These are phyloP conservation scores for Zapus hudsonius DNA, from an alignment of 2,113 vertebrate species.

Conservation along the genomic window DNA sequence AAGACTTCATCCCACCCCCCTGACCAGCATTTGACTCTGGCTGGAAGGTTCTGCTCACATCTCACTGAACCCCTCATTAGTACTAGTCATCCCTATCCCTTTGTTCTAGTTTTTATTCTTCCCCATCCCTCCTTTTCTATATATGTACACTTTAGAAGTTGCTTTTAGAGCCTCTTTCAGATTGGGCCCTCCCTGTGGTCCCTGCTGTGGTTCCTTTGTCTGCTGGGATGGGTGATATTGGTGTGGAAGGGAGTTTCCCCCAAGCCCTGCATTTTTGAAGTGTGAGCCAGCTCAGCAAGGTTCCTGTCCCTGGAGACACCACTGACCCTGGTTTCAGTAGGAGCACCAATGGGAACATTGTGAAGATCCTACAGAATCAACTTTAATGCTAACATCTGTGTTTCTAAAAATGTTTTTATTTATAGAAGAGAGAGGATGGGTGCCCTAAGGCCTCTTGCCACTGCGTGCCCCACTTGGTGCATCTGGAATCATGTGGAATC, in stretches of 20 bases:
- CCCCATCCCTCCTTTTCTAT: background rate
- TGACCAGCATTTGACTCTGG: background rate
- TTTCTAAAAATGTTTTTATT: background rate
- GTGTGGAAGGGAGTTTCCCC: background rate
- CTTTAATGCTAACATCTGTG: background rate
- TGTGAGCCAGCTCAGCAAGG: background rate
- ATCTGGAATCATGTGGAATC: no score
- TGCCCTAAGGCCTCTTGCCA: no score
- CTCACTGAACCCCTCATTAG: background rate
- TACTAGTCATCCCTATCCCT: background rate
- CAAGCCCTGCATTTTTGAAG: background rate
- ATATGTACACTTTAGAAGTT: background rate
- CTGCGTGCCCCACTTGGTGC: no score
- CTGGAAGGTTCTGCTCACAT: background rate
- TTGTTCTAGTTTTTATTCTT: background rate
- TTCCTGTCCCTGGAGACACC: background rate
- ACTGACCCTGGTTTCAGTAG: background rate
- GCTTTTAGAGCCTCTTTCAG: background rate
- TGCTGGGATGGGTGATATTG: background rate
- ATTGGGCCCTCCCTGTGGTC: background rate
- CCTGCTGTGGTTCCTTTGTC: background rate
- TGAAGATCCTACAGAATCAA: background rate
- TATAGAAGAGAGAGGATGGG: no score
- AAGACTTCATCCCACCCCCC: no score
- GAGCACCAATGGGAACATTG: background rate